Percentiles rank a stretch among this genome's conserved stretches.
These are phyloP conservation scores for Tanytarsus gracilentus DNA, from an alignment of 2,888 invertebrate genomes.

Conservation along the genomic window DNA sequence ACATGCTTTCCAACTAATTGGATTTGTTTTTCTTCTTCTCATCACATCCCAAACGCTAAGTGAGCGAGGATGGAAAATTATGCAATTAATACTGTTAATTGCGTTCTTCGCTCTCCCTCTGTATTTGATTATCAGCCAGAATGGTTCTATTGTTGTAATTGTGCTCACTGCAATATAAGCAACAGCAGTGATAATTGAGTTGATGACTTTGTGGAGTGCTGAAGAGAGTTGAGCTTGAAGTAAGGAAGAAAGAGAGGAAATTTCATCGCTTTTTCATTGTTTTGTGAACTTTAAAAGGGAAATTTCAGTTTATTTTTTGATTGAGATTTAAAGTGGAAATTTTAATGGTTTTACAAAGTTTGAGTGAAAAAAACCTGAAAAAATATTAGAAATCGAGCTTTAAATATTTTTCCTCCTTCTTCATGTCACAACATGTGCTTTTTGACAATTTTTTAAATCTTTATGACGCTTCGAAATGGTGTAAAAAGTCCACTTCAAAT, in stretches of 20 bases:
- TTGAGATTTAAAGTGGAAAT: too few relatives aligned
- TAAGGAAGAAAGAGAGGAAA: neutral
- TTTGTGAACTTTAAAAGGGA: too few relatives aligned
- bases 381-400: too few relatives aligned
- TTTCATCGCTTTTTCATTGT: too few relatives aligned
- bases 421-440: too few relatives aligned
- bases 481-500: too few relatives aligned
- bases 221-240: neutral
- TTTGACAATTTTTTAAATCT: too few relatives aligned
- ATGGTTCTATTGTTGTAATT: slow-evolving; percentile 14
- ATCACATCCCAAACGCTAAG: neutral
- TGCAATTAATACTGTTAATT: slow-evolving; percentile 24
- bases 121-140: slow-evolving; percentile 9
- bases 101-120: neutral
- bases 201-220: slow-evolving; percentile 1
- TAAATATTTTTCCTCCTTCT: too few relatives aligned
- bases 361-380: too few relatives aligned
- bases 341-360: too few relatives aligned
- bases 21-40: neutral
- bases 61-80: neutral
- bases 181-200: slow-evolving; percentile 18
- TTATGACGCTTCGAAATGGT: too few relatives aligned
- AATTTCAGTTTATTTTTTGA: too few relatives aligned
- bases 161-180: neutral
- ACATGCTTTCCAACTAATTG: neutral